phyloP scores from a whole-genome alignment of 2,113 vertebrate species.

The Gadus chalcogrammus region DNA sequence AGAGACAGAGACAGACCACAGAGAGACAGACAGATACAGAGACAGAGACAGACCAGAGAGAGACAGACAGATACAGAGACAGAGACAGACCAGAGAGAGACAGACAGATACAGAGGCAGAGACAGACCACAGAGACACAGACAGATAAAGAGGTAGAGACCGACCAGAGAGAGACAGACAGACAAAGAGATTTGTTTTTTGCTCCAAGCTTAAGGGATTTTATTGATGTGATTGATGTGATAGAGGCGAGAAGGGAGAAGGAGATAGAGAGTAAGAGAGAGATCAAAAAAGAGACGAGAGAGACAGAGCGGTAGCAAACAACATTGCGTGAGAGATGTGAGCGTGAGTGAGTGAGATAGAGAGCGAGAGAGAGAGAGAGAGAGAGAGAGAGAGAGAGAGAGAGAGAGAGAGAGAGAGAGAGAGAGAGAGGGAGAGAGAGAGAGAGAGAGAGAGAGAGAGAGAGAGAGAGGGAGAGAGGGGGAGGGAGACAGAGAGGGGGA shows the following conservation, averaged over 20 bases:
- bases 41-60: neutral
- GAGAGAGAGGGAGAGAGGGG: no score
- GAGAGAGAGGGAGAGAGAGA: slow-evolving; percentile 7
- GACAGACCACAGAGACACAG: slow-evolving; percentile 41
- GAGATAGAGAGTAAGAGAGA: slow-evolving; percentile 42
- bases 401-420: neutral
- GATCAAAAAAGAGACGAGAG: slow-evolving; percentile 68
- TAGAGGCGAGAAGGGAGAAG: slow-evolving; percentile 45
- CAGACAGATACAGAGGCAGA: slow-evolving; percentile 28
- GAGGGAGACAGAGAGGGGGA: no score
- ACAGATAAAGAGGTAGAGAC: neutral
- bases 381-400: no score
- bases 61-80: slow-evolving; percentile 27
- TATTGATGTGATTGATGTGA: no score
- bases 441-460: no score
- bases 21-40: slow-evolving; percentile 58
- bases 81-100: slow-evolving; percentile 55
- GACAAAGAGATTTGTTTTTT: neutral
- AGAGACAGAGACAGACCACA: slow-evolving; percentile 56
- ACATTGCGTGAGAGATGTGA: no score
- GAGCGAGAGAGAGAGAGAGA: no score
- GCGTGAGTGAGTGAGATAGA: slow-evolving; percentile 32
- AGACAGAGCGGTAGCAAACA: neutral
- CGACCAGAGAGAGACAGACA: neutral
- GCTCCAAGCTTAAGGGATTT: no score